Conservation (phyloP, 2,888 invertebrate species). For the Melanostoma scalare region DNA sequence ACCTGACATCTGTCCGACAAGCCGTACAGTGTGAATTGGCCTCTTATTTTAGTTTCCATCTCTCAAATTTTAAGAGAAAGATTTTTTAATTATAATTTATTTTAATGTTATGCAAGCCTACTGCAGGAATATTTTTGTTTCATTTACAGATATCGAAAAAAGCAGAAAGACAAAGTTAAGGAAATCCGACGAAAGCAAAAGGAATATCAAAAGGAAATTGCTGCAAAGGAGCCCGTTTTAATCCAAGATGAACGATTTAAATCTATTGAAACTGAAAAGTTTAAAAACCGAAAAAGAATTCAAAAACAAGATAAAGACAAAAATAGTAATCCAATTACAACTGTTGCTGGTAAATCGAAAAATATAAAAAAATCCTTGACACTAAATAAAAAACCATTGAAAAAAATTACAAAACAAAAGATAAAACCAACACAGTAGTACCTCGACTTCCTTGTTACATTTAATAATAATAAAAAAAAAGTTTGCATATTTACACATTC, state of each 20-base stretch:
- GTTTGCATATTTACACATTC: conserved; percentile 53
- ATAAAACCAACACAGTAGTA: conserved; percentile 28
- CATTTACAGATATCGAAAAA: conserved; percentile 78
- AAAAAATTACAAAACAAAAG: conserved; percentile 51
- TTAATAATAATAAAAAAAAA: conserved; percentile 53
- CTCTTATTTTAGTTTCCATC: too few relatives aligned
- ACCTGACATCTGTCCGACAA: too few relatives aligned
- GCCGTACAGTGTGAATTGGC: too few relatives aligned
- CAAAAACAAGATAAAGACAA: conserved; percentile 27
- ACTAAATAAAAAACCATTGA: conserved; percentile 15
- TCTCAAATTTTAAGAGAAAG: too few relatives aligned
- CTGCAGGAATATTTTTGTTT: neutral
- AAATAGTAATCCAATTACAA: conserved; percentile 12
- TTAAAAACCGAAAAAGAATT: conserved; percentile 76
- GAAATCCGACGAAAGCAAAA: conserved; percentile 78
- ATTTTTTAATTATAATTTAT: too few relatives aligned
- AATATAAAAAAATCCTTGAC: conserved; percentile 28
- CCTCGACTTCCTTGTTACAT: conserved; percentile 2
- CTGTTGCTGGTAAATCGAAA: conserved; percentile 17
- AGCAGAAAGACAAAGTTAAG: conserved; percentile 79
- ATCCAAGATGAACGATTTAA: conserved; percentile 80
- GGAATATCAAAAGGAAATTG: conserved; percentile 74
- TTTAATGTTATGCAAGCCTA: too few relatives aligned
- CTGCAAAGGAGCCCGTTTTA: conserved; percentile 74
- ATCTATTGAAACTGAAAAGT: conserved; percentile 76